Evolutionary conservation across 2,113 vertebrate genomes (phyloP), one percentile per base, ranked within the genome.

Genomic region (Ovis aries): DNA sequence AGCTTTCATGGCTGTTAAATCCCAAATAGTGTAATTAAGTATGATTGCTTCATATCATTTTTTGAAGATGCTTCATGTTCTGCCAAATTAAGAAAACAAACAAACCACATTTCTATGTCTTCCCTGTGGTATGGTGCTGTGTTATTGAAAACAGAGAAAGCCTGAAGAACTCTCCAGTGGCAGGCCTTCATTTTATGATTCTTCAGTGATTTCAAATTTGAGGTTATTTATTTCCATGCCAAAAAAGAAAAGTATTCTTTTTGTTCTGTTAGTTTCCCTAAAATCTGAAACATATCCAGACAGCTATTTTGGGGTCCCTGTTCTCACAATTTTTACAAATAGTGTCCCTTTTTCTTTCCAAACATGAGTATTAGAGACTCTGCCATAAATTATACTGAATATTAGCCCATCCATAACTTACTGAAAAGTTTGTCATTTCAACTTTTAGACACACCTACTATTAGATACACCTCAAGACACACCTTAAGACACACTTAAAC

Each of bases 401-500:
- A 96, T 95, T 95, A 52, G 67, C 50, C 59, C 13, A 81, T 29
- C 7, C 4, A 59, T 62, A 57, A 27, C 9, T 94, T 87, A 52
- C 29, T 90, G 29, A 96, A 88, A 95, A 77, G 29, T 62, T 91
- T 78, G 31, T 74, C 95, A 45, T 94, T 88, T 98, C 27, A 82
- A 10, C 31, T 97, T 31, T 94, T 74, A 83, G 59, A 81, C 21
- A 31, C 3, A 50, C 3, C 13, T 13, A 91, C 21, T 13, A 40
- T 80, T 60, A 67, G 33, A 71, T 19, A 21, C 4, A 71, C n/a
- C 9, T 36, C 64, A 71, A 71, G 64, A 67, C 8, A 67, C 17
- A 67, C 64, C n/a, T 21, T 21, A 36, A 36, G n/a, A 71, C 64
- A 71, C 9, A 36, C 4, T 71, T 71, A 11, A 71, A 36, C 64